phyloP scores from a whole-genome alignment of 2,797 vertebrate species.

The Crenuchus spilurus region DNA sequence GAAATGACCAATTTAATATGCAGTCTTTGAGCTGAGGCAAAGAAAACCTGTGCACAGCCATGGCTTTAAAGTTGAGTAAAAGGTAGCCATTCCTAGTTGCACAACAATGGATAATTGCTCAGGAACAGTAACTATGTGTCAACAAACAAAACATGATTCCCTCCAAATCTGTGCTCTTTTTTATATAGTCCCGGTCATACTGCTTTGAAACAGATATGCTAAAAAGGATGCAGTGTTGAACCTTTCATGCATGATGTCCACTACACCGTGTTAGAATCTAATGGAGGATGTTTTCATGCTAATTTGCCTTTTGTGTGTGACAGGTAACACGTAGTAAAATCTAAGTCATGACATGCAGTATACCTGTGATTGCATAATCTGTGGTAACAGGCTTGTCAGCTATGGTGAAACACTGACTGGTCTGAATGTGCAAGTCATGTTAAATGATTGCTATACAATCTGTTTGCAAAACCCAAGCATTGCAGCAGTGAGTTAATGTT shows the following conservation, averaged over 20 bases:
- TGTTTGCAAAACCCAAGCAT: neutral
- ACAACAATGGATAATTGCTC: neutral
- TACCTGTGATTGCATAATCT: neutral
- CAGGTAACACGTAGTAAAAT: neutral
- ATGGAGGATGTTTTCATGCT: neutral
- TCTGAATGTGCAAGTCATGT: neutral
- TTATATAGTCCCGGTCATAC: too few species aligned
- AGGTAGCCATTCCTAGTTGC: too few species aligned
- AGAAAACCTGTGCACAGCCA: too few species aligned
- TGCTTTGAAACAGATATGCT: too few species aligned
- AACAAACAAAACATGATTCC: conserved; percentile 11
- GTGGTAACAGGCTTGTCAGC: neutral
- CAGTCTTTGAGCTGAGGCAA: too few species aligned
- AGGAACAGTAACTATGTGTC: conserved; percentile 4
- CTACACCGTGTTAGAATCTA: neutral
- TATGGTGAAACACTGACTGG: neutral
- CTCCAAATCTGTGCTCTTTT: neutral
- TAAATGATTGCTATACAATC: neutral
- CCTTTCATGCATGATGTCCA: too few species aligned
- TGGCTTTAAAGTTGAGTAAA: too few species aligned
- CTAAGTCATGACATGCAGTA: neutral
- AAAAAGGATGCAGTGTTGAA: too few species aligned
- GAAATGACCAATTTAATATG: too few species aligned
- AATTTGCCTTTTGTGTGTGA: neutral
- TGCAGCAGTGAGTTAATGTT: neutral